Evolutionary conservation across 2,888 invertebrate genomes (phyloP).

Genomic region (Lasioglossum vierecki): DNA sequence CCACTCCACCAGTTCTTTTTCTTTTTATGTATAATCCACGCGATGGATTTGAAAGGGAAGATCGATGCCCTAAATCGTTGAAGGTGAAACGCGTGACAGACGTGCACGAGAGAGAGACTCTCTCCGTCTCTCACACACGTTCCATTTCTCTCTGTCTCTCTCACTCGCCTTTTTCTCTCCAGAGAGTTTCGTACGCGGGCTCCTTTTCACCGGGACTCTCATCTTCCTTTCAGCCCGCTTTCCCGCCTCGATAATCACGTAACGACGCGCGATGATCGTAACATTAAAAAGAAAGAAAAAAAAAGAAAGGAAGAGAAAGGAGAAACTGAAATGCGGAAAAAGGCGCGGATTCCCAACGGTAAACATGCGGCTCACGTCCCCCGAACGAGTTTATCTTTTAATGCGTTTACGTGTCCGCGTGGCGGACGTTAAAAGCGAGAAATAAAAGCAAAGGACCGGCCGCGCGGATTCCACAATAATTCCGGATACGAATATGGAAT

Average conservation of each 20-base stretch:
- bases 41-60: slow-evolving; percentile 55
- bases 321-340: slow-evolving; percentile 4
- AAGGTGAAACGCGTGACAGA: slow-evolving; percentile 45
- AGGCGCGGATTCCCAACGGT: slow-evolving; percentile 20
- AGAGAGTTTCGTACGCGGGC: slow-evolving; percentile 33
- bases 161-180: slow-evolving; percentile 18
- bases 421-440: neutral
- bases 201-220: slow-evolving; percentile 24
- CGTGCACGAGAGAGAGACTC: neutral
- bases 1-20: neutral
- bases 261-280: slow-evolving; percentile 47
- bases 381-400: slow-evolving; percentile 49
- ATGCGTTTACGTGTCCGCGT: slow-evolving; percentile 34
- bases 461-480: neutral
- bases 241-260: slow-evolving; percentile 44
- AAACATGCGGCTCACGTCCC: slow-evolving; percentile 20
- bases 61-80: slow-evolving; percentile 62
- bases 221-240: neutral
- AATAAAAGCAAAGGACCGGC: neutral
- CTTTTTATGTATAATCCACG: slow-evolving; percentile 59
- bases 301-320: neutral
- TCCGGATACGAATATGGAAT: slow-evolving; percentile 1
- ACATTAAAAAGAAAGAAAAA: neutral
- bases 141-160: neutral
- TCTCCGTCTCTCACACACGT: neutral